phyloP scores from a whole-genome alignment of 2,888 invertebrate genomes.

The Oconnorella tubifera region DNA sequence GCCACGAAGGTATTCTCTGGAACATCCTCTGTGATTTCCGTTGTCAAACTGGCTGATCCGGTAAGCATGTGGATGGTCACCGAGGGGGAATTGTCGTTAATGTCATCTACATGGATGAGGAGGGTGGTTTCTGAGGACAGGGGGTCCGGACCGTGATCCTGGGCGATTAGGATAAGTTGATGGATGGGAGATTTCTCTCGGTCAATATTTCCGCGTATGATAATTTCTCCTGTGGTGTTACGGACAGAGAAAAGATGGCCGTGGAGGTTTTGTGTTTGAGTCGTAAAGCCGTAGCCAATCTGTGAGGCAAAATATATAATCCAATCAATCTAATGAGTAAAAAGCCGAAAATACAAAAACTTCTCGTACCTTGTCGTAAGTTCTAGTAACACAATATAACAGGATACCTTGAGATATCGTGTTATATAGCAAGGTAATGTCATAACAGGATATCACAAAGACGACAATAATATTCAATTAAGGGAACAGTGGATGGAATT shows the following conservation, averaged over 20 bases:
- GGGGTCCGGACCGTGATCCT: conserved; percentile 31
- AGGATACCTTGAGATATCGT: too few species aligned
- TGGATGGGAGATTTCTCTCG: conserved; percentile 27
- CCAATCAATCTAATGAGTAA: background rate
- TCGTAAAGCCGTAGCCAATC: conserved; percentile 32
- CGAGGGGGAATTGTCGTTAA: conserved; percentile 33
- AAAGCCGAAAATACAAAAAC: too few species aligned
- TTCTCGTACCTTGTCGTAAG: too few species aligned
- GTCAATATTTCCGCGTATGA: conserved; percentile 28
- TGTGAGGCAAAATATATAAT: background rate
- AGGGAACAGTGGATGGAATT: too few species aligned
- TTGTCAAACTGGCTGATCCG: conserved; percentile 8
- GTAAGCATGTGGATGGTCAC: conserved; percentile 33
- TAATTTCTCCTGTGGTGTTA: conserved; percentile 29
- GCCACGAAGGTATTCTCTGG: conserved; percentile 34
- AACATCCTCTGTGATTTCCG: conserved; percentile 26
- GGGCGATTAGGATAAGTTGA: conserved; percentile 29
- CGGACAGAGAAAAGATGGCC: conserved; percentile 30
- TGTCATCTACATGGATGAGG: conserved; percentile 27
- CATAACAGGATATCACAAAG: too few species aligned
- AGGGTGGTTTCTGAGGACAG: conserved; percentile 30
- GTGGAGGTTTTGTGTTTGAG: conserved; percentile 27
- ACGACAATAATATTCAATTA: too few species aligned
- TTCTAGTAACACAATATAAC: too few species aligned
- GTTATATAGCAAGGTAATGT: too few species aligned